phyloP scores from a whole-genome alignment of 1,140 invertebrate species.

The Diuraphis noxia region DNA sequence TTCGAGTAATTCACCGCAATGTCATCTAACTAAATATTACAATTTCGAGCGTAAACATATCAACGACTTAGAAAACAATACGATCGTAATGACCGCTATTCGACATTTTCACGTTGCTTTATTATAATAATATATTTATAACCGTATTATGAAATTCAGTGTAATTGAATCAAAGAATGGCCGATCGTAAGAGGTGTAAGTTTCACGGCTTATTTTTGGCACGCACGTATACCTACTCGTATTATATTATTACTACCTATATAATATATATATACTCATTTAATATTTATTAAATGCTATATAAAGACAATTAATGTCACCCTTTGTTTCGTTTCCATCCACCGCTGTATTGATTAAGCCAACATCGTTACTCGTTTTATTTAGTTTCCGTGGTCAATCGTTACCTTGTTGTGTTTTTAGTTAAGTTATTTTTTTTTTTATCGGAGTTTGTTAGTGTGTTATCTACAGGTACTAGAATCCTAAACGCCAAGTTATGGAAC shows the following conservation, averaged over 20 bases:
- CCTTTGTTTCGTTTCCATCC: background rate
- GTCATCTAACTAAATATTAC: background rate
- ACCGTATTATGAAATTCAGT: background rate
- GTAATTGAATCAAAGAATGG: background rate
- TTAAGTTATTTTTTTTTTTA: background rate
- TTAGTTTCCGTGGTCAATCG: background rate
- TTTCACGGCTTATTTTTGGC: slow-evolving; percentile 6
- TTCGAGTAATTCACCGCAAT: background rate
- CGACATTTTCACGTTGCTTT: background rate
- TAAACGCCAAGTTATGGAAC: background rate
- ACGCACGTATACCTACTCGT: background rate
- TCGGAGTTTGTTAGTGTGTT: background rate
- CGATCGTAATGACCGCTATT: background rate
- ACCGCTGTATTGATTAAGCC: background rate
- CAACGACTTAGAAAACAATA: background rate
- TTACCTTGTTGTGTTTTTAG: background rate
- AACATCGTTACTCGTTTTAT: background rate
- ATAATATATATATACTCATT: background rate
- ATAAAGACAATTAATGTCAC: slow-evolving; percentile 16
- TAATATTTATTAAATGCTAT: background rate
- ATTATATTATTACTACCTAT: background rate
- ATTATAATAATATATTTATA: background rate
- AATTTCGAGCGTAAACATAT: background rate
- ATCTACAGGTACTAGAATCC: too few relatives aligned
- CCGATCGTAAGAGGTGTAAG: background rate